Evolutionary conservation across 2,888 invertebrate species (phyloP), one percentile per base, ranked within the genome.

Genomic region (Neria commutata): DNA sequence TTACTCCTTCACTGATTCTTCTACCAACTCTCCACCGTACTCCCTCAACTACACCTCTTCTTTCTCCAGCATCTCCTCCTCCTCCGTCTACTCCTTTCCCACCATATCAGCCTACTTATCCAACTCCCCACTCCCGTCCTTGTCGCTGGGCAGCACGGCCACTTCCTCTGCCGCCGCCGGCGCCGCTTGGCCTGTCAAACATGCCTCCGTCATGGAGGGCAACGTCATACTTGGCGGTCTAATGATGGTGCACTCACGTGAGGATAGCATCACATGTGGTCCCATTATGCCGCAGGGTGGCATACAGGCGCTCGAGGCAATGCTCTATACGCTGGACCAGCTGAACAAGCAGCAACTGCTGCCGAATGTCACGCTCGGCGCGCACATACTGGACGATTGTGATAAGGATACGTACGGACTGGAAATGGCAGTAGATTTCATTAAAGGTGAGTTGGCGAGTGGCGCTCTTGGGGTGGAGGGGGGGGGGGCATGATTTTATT

Each of bases 351-450:
- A 84, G 57, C 83, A 85, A 56, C 83, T 91, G 64, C 84, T 93
- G 64, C 92, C 92, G 1, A 91, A 91, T 53, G 88, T 95, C 54
- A 88, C 85, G 4, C 83, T 96, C 11, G 95, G 95, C 37, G 94
- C 94, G 10, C 91, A 95, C 76, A 89, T 96, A 54, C 84, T 96
- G 64, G 96, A 96, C 77, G 96, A 96, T 81, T 96, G 96, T 81
- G 96, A 96, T 84, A 92, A 94, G 83, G 96, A 96, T 79, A 96
- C 95, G 0, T 95, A 95, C 75, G 96, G 96, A 1, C 84, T 96
- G 66, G 95, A 96, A 80, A 95, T 96, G 90, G 94, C 95, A 16
- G 92, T 96, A 16, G 95, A 96, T 83, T 96, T 96, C 80, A 96
- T 96, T 64, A 94, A 95, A 90, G 95, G 96, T 96, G 83, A 84